Evolutionary conservation across 30 jellyfish, hydroid and myxozoan genomes (phyloP), one percentile per base, ranked within the genome.

Genomic region (Pseudorhiza aurosa): DNA sequence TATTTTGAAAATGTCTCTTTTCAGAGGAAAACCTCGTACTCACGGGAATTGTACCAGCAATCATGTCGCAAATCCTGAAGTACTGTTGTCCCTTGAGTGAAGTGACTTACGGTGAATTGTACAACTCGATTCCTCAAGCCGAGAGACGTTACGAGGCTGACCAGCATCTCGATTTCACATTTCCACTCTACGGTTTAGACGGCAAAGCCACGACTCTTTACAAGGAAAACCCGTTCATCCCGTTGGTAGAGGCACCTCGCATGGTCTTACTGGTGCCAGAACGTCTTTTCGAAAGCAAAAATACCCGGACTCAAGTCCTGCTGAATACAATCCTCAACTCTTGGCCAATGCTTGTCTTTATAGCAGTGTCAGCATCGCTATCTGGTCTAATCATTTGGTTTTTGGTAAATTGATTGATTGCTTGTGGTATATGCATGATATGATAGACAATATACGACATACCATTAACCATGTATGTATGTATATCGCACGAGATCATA

Each of bases 321-420:
- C 59, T 92, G 96, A 92, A 65, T 22, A 92, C 98, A 1, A 78
- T 92, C 9, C 82, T 85, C 24, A 92, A 92, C 51, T 88, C 98
- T n/a, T 92, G 98, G 98, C 98, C 98, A 1, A 92, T 92, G 98
- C 67, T 92, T 39, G 87, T 84, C 11, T 92, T 92, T 55, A 92
- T 92, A 11, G 68, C 88, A 0, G 98, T 85, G 35, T 92, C 98
- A 0, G 98, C 98, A 14, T 75, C 88, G 40, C 75, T 92, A 35
- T 75, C 96, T 58, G 98, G 98, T 18, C 87, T 92, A 2, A 84
- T 87, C 44, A 93, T 92, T 36, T 92, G 98, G 98, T 65, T 80
- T 32, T 55, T 92, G 96, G 98, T 92, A 63, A 53, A 36, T 39
- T n/a, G n/a, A n/a, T n/a, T n/a, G n/a, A n/a, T n/a, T n/a, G n/a